Evolutionary conservation across 2,113 vertebrate genomes (phyloP), one percentile per base, ranked within the genome.

Genomic region (Tetrax tetrax): DNA sequence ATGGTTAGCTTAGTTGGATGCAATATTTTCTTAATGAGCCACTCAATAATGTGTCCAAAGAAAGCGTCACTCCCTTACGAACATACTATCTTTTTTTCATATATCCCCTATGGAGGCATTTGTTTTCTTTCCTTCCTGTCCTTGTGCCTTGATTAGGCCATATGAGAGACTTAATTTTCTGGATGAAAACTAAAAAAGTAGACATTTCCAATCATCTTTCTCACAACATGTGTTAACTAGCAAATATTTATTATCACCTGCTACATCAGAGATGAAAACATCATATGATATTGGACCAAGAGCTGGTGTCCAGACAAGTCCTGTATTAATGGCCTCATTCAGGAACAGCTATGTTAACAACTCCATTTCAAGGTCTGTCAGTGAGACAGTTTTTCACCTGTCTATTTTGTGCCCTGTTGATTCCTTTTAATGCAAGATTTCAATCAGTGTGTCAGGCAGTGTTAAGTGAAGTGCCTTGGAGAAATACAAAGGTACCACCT

Each of bases 381-480:
- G 41, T 66, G 17, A 78, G 47, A 10, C 28, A 74, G 9, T 19
- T 92, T 77, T 92, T 66, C 47, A 89, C 51, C 47, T 41, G 61
- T 27, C 45, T 81, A 11, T 54, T 89, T 86, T 83, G 56, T 87
- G 29, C 33, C 43, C 21, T 47, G 60, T 64, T 87, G 72, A 84
- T 78, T 91, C 47, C 38, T 81, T 87, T 87, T 56, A 95, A 81
- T 35, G 47, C 14, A 81, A 81, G 80, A 81, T 92, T 96, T 95
- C 94, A 89, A 81, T 87, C 89, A 78, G 51, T 38, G 10, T 87
- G 77, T 91, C 94, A 91, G 76, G 43, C 15, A 51, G 33, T 51
- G 81, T 93, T 93, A 95, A 87, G 43, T 38, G 83, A 92, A 91
- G 27, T 0, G 0, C 38, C 48, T 56, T 68, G 38, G 80, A 92